phyloP scores from a whole-genome alignment of 2,888 invertebrate genomes.

The Protonemura montana region DNA sequence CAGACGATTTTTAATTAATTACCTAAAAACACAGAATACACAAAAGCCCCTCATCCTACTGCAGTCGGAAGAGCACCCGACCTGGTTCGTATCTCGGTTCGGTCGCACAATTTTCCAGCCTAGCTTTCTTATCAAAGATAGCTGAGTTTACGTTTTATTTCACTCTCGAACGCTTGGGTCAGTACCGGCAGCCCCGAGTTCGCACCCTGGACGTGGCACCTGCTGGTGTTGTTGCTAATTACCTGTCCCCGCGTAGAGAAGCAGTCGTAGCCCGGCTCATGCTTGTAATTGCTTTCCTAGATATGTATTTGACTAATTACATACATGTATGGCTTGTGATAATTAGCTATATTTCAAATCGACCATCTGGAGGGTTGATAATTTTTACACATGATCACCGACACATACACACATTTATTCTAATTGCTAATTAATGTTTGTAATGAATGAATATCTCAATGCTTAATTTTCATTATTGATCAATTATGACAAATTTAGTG shows the following conservation, averaged over 20 bases:
- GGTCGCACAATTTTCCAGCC: too few species aligned
- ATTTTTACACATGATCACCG: not conserved
- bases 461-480: not conserved
- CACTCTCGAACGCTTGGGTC: too few species aligned
- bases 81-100: too few species aligned
- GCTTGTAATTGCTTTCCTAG: not conserved
- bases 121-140: too few species aligned
- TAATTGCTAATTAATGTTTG: not conserved
- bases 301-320: conserved; percentile 2
- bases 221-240: not conserved
- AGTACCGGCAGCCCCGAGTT: too few species aligned
- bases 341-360: not conserved
- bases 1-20: too few species aligned
- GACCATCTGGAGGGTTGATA: not conserved
- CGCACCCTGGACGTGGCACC: not conserved
- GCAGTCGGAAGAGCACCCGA: too few species aligned
- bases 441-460: not conserved
- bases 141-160: too few species aligned
- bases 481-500: not conserved
- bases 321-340: not conserved
- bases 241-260: not conserved
- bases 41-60: too few species aligned
- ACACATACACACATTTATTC: not conserved
- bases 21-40: too few species aligned
- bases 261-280: not conserved